phyloP scores from a whole-genome alignment of 1,140 invertebrate genomes.

The Hirudo medicinalis region DNA sequence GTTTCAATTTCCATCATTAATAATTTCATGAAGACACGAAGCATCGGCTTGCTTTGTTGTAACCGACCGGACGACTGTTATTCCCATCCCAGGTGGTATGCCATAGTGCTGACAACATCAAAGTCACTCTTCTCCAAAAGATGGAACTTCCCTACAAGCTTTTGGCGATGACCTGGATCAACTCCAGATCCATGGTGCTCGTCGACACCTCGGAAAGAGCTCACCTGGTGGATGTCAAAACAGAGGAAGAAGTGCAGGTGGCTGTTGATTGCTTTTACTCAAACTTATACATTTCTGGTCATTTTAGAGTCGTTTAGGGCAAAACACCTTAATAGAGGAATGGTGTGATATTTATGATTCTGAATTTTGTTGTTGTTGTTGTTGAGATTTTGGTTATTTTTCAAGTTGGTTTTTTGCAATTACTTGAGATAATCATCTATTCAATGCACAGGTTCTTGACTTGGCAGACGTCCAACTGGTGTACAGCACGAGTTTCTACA shows the following conservation, averaged over 20 bases:
- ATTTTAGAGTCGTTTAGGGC: no score
- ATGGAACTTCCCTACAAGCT: slow-evolving; percentile 55
- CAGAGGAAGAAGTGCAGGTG: slow-evolving; percentile 56
- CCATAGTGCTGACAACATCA: slow-evolving; percentile 43
- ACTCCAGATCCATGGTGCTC: slow-evolving; percentile 66
- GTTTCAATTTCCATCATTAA: neutral
- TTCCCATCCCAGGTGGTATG: slow-evolving; percentile 34
- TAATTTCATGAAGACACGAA: neutral
- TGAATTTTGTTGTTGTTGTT: neutral
- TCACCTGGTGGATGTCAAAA: slow-evolving; percentile 73
- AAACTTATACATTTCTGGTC: no score
- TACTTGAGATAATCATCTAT: neutral
- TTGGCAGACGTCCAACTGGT: slow-evolving; percentile 65
- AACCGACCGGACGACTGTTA: no score
- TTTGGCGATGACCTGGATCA: slow-evolving; percentile 62
- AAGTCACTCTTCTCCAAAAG: slow-evolving; percentile 53
- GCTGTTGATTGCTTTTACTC: neutral
- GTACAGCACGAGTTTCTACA: slow-evolving; percentile 78
- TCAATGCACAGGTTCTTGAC: slow-evolving; percentile 32
- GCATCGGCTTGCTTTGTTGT: no score
- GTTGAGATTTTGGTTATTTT: no score
- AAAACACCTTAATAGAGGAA: neutral
- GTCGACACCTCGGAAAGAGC: slow-evolving; percentile 72
- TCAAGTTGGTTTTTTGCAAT: neutral
- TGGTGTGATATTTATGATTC: neutral